Base-by-base conservation (phyloP, 2,888 invertebrate genomes). In the Acleris laterana region DNA sequence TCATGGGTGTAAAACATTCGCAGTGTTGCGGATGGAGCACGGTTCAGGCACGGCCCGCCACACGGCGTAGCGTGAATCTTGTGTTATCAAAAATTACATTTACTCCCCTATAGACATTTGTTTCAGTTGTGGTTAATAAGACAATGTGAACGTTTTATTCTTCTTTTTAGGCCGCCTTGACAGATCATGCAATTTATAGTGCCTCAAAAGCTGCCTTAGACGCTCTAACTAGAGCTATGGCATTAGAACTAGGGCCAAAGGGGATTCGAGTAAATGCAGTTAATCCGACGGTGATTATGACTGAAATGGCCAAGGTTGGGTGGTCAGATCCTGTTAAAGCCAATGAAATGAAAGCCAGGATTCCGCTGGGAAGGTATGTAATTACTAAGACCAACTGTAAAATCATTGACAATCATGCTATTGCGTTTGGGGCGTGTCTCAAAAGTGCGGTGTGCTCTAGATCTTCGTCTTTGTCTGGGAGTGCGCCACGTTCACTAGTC, bases 281-380 rank as follows among this genome's bases (percentile, higher is more conserved):
- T 0, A 98, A 98, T 85, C 99, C 99, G 0, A 99, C 99, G 0
- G 98, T 99, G 0, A 97, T 98, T 19, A 93, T 98, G 94, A 99
- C 99, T 0, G 96, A 96, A 73, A 97, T 99, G 98, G 98, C 97
- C 0, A 94, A 93, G 77, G 88, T 95, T 1, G 96, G 95, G 46
- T 99, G 99, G 99, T 95, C 96, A n/a, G 96, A 98, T 79, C 96
- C 97, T 0, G 91, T 80, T 0, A 97, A 95, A 81, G 95, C 96
- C 9, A 93, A 93, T 17, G 95, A 95, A 13, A 95, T 99, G 95
- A 78, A 96, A 67, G 92, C 94, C 4, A 96, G 96, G 87, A 98
- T 98, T 83, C 99, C 99, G 0, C 86, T 98, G 17, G 94, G 95
- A 77, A 93, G 98, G 97, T 69, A 38, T 38, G 38, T 3, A 13